A percentile compares a stretch with the other conserved stretches of the same genome.
These are phyloP conservation scores for Morinoia aosen DNA, from an alignment of 2,888 invertebrate species.

Conservation along the genomic window DNA sequence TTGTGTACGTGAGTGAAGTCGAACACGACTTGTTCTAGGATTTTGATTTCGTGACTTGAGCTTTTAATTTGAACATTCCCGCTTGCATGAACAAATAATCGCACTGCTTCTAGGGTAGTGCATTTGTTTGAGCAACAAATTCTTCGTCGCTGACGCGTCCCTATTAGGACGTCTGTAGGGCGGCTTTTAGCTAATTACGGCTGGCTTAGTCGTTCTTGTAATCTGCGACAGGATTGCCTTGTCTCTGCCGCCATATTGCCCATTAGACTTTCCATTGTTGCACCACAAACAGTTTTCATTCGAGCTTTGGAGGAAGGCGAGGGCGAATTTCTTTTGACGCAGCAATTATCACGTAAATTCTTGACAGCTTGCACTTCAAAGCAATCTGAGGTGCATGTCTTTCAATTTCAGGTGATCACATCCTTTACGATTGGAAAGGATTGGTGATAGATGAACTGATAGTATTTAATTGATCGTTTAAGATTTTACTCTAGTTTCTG, in stretches of 20 bases:
- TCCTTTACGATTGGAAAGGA: neutral
- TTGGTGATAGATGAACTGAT: neutral
- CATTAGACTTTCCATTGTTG: conserved; percentile 52
- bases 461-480: neutral
- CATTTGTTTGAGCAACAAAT: neutral
- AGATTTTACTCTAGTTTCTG: neutral
- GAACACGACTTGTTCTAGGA: neutral
- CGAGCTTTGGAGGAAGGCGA: neutral
- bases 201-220: conserved; percentile 52
- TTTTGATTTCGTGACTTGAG: neutral
- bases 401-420: neutral
- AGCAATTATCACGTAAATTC: neutral
- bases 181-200: conserved; percentile 20
- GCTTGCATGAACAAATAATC: neutral
- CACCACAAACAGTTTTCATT: conserved; percentile 42
- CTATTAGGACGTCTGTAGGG: neutral
- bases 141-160: conserved; percentile 1
- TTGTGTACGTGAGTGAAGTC: neutral
- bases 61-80: neutral
- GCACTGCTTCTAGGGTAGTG: neutral
- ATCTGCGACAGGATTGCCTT: conserved; percentile 45
- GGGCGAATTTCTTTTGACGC: neutral
- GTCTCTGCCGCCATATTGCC: conserved; percentile 49
- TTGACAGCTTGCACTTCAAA: neutral
- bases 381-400: neutral